Base-by-base conservation (phyloP, 1,140 invertebrate genomes). In the Aphaenogaster floridana region DNA sequence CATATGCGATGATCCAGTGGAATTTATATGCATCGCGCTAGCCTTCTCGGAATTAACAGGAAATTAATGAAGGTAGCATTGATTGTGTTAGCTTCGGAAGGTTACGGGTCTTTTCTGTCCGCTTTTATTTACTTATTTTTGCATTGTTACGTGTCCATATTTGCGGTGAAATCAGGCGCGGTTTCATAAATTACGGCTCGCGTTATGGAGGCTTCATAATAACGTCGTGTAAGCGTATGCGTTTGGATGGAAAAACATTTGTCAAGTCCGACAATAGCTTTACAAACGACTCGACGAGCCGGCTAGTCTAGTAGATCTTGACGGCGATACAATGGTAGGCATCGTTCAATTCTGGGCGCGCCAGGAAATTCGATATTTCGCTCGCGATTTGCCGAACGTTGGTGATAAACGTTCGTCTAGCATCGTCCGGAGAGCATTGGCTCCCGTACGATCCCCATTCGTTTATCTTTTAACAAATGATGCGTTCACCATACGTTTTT, bases 281-380 rank as follows among this genome's bases (percentile, higher is more conserved):
- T 83, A 89, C 88, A 91, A 91, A 91, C 87, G 90, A 88, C 77
- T 85, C 87, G 83, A 90, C 74, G 66, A 90, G 89, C 79, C 78
- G 86, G 86, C 89, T 34, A 54, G 66, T 88, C 87, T 88, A 88
- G 87, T 68, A 91, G 90, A 89, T 87, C 87, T 59, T 88, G 90
- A 86, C 69, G 59, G 48, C 52, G 87, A 77, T 69, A 92, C 89
- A 92, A 92, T 92, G 74, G 88, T n/a, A 69, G 78, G 88, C 91
- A 92, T 92, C 92, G 64, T 87, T 92, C 86, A 89, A 91, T 86
- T 88, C 78, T 91, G 87, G 92, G 89, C 88, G 89, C 90, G 90
- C 92, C 92, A 89, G 88, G 92, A 92, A 92, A 92, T 92, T 92
- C 92, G 91, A 92, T 92, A 92, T 90, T 90, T 81, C 64, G 89